Percentiles rank a stretch among this genome's conserved stretches.
Conservation (phyloP, 2,113 vertebrate species). For the Apteryx owenii region DNA sequence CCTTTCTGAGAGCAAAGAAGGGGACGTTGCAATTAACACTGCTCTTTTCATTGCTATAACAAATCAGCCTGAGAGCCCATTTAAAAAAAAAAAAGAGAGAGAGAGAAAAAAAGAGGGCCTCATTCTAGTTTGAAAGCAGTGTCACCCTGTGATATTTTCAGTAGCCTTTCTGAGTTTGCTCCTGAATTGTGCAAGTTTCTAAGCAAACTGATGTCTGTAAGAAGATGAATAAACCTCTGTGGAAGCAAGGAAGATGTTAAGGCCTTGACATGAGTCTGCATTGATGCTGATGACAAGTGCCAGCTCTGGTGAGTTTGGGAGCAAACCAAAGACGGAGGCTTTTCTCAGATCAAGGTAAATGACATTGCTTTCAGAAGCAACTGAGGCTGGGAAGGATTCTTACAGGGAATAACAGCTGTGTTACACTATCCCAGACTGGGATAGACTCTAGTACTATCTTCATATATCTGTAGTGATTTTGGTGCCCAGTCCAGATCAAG, state of each 20-base stretch:
- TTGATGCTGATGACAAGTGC: not conserved
- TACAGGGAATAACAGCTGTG: not conserved
- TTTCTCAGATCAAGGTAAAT: not conserved
- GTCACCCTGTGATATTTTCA: not conserved
- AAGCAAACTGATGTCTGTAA: not conserved
- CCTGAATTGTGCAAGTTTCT: not conserved
- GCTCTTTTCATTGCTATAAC: not conserved
- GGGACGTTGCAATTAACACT: not conserved
- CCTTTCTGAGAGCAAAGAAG: not conserved
- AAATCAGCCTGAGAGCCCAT: not conserved
- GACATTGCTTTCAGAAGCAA: not conserved
- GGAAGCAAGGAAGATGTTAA: not conserved
- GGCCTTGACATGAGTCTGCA: fast-evolving
- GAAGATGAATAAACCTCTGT: not conserved
- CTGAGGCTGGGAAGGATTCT: not conserved
- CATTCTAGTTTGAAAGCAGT: not conserved
- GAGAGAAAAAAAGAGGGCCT: not conserved
- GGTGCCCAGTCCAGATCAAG: not conserved
- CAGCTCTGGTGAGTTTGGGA: not conserved
- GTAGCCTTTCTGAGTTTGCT: not conserved
- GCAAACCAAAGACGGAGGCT: not conserved
- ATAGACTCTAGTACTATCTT: not conserved
- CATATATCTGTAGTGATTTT: not conserved
- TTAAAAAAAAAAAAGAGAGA: too few species aligned
- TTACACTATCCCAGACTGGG: not conserved